phyloP scores from a whole-genome alignment of 1,140 invertebrate species.

The Nixonia krombeini region DNA sequence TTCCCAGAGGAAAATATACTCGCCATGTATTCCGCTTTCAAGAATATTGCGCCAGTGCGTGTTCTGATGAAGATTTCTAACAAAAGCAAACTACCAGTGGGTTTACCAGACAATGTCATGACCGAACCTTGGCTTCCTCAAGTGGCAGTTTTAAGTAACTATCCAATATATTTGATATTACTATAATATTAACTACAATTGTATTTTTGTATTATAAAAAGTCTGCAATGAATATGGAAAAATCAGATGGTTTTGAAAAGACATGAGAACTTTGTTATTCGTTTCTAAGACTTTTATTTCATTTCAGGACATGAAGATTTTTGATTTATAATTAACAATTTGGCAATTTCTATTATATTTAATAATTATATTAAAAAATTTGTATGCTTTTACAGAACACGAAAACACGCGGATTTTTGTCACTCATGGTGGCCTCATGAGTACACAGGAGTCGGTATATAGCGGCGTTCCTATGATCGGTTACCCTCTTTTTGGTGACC shows the following conservation, averaged over 20 bases:
- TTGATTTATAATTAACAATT: no score
- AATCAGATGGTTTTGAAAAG: no score
- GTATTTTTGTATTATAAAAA: no score
- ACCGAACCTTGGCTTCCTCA: slow-evolving; percentile 78
- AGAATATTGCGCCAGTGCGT: slow-evolving; percentile 69
- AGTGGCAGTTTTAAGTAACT: slow-evolving; percentile 71
- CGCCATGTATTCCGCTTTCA: slow-evolving; percentile 70
- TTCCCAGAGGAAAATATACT: slow-evolving; percentile 55
- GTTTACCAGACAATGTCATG: slow-evolving; percentile 72
- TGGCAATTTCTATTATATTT: no score
- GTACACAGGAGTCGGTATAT: slow-evolving; percentile 81
- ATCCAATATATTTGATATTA: background rate
- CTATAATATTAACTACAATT: no score
- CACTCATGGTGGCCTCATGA: slow-evolving; percentile 81
- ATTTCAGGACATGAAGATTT: no score
- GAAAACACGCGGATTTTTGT: slow-evolving; percentile 74
- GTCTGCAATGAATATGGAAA: no score
- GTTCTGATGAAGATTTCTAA: slow-evolving; percentile 75
- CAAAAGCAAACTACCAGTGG: slow-evolving; percentile 53
- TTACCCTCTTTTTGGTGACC: slow-evolving; percentile 80
- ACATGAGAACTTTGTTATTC: no score
- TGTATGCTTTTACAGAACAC: slow-evolving; percentile 48
- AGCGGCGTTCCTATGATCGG: slow-evolving; percentile 81
- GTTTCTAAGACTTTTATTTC: no score
- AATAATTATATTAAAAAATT: no score